Base-by-base conservation (phyloP, 2,797 vertebrate genomes). In the Notoglanidium macrostoma region DNA sequence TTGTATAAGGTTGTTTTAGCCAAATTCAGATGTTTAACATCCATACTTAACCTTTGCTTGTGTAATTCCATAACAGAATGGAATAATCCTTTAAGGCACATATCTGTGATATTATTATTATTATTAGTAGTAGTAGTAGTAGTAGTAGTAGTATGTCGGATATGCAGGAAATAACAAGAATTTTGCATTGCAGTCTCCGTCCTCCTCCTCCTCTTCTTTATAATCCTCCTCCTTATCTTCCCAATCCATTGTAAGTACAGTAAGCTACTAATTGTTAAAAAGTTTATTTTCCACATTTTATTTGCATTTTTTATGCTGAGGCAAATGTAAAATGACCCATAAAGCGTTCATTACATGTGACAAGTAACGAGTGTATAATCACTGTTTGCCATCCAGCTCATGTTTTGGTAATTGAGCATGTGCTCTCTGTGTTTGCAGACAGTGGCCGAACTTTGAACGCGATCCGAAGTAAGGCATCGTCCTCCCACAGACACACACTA, bases 381-480 rank as follows among this genome's bases (percentile, higher is more conserved):
- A 9, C n/a, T 63, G 57, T n/a, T 80, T 8, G 6, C 44, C n/a
- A 40, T 0, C 6, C 32, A 15, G 5, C 54, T 59, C 7, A 44
- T 46, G 15, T 78, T 55, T 57, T 74, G 7, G 7, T 55, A n/a
- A 78, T 29, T 11, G 51, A 55, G 9, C 1, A 2, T 11, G 51
- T 80, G 23, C 82, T 81, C 57, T 83, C n/a, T 88, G 32, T 88
- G 85, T 87, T 87, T 87, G 19, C 86, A 89, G 88, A 51, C 26
- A 0, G 5, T 0, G 26, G 1, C 0, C 10, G 23, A 5, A 68
- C 35, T 49, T 65, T 63, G 40, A 1, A 5, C 59, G 11, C 1
- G 23, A 10, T 3, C 35, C 35, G 46, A 81, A n/a, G 78, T 80
- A 44, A 81, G 35, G 3, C 10, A 51, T 76, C 14, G 14, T 4